A percentile compares a stretch with the other conserved stretches of the same genome.
These are phyloP conservation scores for Andrena dorsata DNA, from an alignment of 2,888 invertebrate genomes.

Conservation along the genomic window DNA sequence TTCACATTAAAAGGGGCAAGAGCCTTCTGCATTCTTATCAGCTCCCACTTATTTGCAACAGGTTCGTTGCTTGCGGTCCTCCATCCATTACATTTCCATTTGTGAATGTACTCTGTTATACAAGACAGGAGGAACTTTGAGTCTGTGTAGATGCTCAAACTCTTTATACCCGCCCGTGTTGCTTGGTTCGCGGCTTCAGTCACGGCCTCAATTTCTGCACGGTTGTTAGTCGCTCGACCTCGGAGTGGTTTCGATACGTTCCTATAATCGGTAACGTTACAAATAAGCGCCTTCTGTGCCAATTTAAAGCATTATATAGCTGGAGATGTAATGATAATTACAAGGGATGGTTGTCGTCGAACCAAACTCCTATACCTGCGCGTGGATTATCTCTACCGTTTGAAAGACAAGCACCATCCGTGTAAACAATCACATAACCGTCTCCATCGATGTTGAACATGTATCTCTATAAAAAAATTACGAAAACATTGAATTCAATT, in stretches of 20 bases:
- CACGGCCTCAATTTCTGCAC: constrained; percentile 97
- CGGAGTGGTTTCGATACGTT: constrained; percentile 92
- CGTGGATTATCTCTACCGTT: constrained; percentile 92
- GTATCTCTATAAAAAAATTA: constrained; percentile 10
- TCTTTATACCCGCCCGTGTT: constrained; percentile 87
- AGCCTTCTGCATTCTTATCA: constrained; percentile 91
- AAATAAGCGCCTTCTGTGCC: background rate
- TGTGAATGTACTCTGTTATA: constrained; percentile 94
- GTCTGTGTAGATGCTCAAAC: constrained; percentile 95
- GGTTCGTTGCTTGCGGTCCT: constrained; percentile 89
- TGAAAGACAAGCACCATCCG: constrained; percentile 96
- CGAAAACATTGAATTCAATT: background rate
- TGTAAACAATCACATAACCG: constrained; percentile 90
- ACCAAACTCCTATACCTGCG: constrained; percentile 97
- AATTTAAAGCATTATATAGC: background rate
- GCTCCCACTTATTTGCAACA: constrained; percentile 95
- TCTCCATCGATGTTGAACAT: constrained; percentile 85
- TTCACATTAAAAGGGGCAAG: constrained; percentile 88
- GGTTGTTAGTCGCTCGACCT: constrained; percentile 96
- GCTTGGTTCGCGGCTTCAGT: constrained; percentile 92
- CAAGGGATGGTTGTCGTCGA: constrained; percentile 91
- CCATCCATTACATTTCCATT: constrained; percentile 97
- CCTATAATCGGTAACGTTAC: constrained; percentile 78
- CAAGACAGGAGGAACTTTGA: constrained; percentile 95
- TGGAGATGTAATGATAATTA: constrained; percentile 80